Percentiles rank a stretch among this genome's conserved stretches.
Conservation (phyloP, 64 coral and sea anemone genomes). For the Trachythela sp. region DNA sequence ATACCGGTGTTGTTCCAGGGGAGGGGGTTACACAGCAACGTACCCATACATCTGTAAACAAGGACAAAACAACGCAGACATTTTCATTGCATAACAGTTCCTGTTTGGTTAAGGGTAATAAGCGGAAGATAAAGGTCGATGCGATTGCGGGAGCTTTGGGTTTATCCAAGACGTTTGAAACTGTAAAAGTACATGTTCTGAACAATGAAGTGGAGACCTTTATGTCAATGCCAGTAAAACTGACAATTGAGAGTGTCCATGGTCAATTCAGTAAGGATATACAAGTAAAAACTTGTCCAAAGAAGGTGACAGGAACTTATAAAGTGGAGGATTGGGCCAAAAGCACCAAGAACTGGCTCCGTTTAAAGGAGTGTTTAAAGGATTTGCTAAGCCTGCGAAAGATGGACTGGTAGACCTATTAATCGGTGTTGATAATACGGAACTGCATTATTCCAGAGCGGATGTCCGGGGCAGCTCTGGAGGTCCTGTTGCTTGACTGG, state of each 20-base stretch:
- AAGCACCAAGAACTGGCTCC: constrained; percentile 26
- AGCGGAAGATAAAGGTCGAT: constrained; percentile 47
- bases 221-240: constrained; percentile 15
- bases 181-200: constrained; percentile 43
- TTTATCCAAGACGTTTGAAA: constrained; percentile 19
- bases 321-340: constrained; percentile 22
- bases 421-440: background rate
- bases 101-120: constrained; percentile 39
- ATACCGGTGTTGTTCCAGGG: background rate
- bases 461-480: background rate
- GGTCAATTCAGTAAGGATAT: constrained; percentile 39
- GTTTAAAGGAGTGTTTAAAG: too few species aligned
- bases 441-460: too few species aligned
- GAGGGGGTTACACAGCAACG: background rate
- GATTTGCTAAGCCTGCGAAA: constrained; percentile 19
- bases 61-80: constrained; percentile 4
- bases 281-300: constrained; percentile 44
- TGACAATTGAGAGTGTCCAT: too few species aligned
- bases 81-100: constrained; percentile 38
- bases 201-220: constrained; percentile 39
- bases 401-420: background rate
- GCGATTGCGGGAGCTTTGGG: constrained; percentile 42
- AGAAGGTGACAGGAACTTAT: constrained; percentile 42
- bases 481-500: background rate
- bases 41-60: background rate